phyloP scores from a whole-genome alignment of 2,888 invertebrate genomes.

The Oasisia sp. region DNA sequence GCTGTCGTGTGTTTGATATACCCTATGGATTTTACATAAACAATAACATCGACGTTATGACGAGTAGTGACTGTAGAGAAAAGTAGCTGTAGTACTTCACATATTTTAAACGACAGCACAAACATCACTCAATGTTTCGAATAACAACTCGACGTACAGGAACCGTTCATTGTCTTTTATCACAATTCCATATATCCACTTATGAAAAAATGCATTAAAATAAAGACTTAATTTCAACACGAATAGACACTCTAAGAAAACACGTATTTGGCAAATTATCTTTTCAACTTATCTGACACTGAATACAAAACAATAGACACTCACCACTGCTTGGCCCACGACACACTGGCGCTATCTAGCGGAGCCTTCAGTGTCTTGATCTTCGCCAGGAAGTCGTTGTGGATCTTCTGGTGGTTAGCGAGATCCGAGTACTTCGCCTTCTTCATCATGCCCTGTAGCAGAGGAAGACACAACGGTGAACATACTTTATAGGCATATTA shows the following conservation, averaged over 20 bases:
- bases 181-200: background rate
- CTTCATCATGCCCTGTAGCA: constrained; percentile 33
- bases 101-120: no score
- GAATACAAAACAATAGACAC: background rate
- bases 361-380: constrained; percentile 14
- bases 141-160: no score
- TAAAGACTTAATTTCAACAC: background rate
- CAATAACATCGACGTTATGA: no score
- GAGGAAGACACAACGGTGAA: background rate
- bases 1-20: no score
- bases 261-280: background rate
- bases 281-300: background rate
- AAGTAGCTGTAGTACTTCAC: no score
- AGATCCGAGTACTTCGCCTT: constrained; percentile 27
- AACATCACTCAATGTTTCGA: no score
- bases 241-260: background rate
- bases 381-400: constrained; percentile 22
- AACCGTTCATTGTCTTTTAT: no score
- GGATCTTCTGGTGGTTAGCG: constrained; percentile 8
- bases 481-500: no score
- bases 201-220: background rate
- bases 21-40: no score
- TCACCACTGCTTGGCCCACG: constrained; percentile 35
- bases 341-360: background rate
- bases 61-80: no score